These are phyloP conservation scores for Eupithecia centaureata DNA, from an alignment of 2,888 invertebrate genomes.

Conservation along the genomic window DNA sequence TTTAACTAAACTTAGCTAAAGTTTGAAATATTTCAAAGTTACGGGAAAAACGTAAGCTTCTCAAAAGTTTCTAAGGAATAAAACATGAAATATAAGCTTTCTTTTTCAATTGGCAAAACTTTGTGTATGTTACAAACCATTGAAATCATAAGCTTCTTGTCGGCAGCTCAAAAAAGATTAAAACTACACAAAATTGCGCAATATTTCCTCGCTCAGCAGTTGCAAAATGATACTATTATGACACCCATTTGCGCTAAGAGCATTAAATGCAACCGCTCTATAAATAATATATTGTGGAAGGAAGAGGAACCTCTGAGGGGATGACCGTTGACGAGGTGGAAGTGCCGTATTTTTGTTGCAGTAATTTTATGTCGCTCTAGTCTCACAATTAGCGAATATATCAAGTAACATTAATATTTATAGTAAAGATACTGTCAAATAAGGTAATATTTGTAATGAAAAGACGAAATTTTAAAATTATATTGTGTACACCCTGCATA, in stretches of 20 bases:
- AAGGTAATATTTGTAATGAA: too few species aligned
- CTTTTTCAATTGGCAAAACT: neutral
- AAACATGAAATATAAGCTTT: neutral
- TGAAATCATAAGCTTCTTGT: neutral
- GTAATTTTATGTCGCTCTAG: neutral
- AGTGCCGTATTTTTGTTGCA: neutral
- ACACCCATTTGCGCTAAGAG: conserved; percentile 46
- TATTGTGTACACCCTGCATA: too few species aligned
- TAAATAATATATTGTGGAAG: conserved; percentile 44
- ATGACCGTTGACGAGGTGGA: conserved; percentile 23
- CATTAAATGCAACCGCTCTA: conserved; percentile 46
- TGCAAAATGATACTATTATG: conserved; percentile 33
- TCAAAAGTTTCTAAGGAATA: neutral
- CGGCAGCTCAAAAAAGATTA: conserved; percentile 9
- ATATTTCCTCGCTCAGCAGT: conserved; percentile 27
- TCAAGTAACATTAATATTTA: too few species aligned
- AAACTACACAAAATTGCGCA: conserved; percentile 22
- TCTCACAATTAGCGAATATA: too few species aligned
- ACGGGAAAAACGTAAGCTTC: neutral
- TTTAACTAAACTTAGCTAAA: neutral
- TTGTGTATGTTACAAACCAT: neutral
- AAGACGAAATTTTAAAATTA: too few species aligned
- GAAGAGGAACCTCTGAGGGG: conserved; percentile 28
- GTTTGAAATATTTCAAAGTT: neutral
- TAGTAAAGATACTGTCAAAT: too few species aligned